Evolutionary conservation across 2,888 invertebrate species (phyloP), one percentile per base, ranked within the genome.

Genomic region (Mesodorylaimus sp.): DNA sequence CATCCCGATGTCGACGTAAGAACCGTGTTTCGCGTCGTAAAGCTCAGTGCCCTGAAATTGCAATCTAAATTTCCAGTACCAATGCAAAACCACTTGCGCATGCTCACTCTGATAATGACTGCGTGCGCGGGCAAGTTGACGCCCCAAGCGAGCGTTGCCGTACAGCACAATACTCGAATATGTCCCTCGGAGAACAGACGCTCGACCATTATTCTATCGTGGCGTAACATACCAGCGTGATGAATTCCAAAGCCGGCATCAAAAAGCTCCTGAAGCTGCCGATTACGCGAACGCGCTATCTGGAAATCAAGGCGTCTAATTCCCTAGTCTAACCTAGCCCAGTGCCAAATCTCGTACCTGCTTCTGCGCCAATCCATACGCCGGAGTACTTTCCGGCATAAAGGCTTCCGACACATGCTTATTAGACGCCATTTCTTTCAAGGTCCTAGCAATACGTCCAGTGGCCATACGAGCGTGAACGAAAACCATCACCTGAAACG

Each of bases 81-180:
- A 2, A 19, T 10, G 19, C 21, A 23, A 44, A 26, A 7, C 16
- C 24, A 26, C 19, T 5, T 13, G 19, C 44, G 25, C 21, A 39
- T n/a, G 50, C 70, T 68, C 70, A 84, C 86, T 70, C 83, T 79
- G 55, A 91, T 91, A 45, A 97, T 79, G 55, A 97, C 95, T 28
- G 88, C 93, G 67, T 95, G 93, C 0, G 97, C 97, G 0, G 97
- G 97, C 56, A 99, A 74, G 72, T 99, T 99, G 3, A 99, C 95
- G 58, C 97, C 97, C 97, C 97, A 99, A 26, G 97, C 97, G 28
- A 99, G 73, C 0, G 97, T 99, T 0, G 97, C 85, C 0, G 97
- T 99, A 66, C 95, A 95, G 7, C 89, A 83, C 1, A 99, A 72
- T 13, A 76, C 87, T 28, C 53, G 83, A 52, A 89, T 79, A 55